Conservation (phyloP, 1,140 invertebrate genomes). For the Chrysomallon squamiferum region DNA sequence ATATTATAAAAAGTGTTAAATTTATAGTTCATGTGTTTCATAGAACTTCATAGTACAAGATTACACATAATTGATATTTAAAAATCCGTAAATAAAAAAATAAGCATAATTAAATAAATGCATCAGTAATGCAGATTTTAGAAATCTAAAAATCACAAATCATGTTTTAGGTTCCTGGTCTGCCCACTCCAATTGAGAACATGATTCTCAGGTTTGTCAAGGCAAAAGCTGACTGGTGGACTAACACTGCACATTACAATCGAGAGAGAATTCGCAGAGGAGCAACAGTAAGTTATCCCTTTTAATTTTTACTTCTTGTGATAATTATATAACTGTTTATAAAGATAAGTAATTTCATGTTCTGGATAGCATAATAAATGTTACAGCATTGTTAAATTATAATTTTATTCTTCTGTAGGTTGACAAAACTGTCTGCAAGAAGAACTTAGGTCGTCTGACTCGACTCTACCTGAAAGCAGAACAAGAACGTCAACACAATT, state of each 20-base stretch:
- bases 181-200: slow-evolving; percentile 99
- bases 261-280: slow-evolving; percentile 79
- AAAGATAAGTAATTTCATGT: no score
- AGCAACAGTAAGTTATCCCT: slow-evolving; percentile 61
- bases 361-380: no score
- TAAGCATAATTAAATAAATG: no score
- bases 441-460: slow-evolving; percentile 96
- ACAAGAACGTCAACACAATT: slow-evolving; percentile 99
- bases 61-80: no score
- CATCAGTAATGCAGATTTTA: no score
- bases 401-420: slow-evolving; percentile 66
- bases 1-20: no score
- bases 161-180: slow-evolving; percentile 79
- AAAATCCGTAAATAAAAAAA: no score
- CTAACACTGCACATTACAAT: slow-evolving; percentile 99
- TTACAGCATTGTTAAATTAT: no score
- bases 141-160: no score
- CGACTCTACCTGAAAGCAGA: slow-evolving; percentile 97
- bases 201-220: slow-evolving; percentile 99
- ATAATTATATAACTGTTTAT: no score
- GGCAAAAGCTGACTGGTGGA: slow-evolving; percentile 99
- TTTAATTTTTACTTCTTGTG: background rate
- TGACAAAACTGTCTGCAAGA: slow-evolving; percentile 99
- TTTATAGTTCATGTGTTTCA: no score
- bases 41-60: no score